phyloP scores from a whole-genome alignment of 1,140 invertebrate species.

The Brachionus manjavacas region DNA sequence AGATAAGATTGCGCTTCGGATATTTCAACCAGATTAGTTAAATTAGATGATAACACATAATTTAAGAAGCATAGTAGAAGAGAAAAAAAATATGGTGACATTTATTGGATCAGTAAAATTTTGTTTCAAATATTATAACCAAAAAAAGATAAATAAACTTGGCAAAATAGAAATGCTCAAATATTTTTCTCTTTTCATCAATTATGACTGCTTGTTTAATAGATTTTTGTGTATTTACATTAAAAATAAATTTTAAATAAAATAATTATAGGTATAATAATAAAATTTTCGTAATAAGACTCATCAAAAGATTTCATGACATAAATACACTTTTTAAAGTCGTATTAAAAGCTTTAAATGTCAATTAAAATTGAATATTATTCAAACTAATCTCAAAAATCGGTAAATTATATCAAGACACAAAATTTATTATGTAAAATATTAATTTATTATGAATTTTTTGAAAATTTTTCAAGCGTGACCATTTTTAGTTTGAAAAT shows the following conservation, averaged over 20 bases:
- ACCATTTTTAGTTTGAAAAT: not conserved
- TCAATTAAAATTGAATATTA: not conserved
- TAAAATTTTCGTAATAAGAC: not conserved
- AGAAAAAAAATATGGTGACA: not conserved
- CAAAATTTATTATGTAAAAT: not conserved
- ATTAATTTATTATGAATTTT: not conserved
- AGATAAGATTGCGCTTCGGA: not conserved
- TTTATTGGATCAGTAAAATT: not conserved
- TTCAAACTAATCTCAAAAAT: not conserved
- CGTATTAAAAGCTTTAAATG: not conserved
- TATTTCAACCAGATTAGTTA: not conserved
- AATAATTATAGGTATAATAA: not conserved
- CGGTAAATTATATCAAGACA: not conserved
- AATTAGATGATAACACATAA: not conserved
- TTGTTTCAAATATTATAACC: not conserved
- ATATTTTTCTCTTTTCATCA: not conserved
- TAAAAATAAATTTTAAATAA: not conserved
- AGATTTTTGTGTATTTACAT: not conserved
- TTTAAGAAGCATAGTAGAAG: not conserved
- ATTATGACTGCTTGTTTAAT: not conserved
- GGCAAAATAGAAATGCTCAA: not conserved
- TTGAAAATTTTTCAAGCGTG: not conserved
- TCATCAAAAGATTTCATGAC: not conserved
- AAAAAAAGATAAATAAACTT: not conserved
- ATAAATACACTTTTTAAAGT: not conserved